Percentiles rank a stretch among this genome's conserved stretches.
These are phyloP conservation scores for Cheilosia pagana DNA, from an alignment of 2,888 invertebrate genomes.

Conservation along the genomic window DNA sequence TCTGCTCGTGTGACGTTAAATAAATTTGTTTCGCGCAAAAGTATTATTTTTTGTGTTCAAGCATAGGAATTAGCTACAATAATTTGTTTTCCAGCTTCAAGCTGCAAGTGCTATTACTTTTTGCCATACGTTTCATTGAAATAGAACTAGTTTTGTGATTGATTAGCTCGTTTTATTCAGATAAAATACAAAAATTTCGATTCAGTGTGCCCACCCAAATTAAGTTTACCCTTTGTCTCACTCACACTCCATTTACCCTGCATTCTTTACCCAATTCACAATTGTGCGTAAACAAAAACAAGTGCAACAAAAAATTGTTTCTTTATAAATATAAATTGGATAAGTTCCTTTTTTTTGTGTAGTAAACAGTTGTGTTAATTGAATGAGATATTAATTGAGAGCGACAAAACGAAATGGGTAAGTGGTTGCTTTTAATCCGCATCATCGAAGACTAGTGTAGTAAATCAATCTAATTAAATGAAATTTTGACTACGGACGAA, in stretches of 20 bases:
- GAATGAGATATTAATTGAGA: conserved; percentile 51
- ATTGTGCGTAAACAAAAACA: conserved; percentile 73
- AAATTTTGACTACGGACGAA: conserved; percentile 53
- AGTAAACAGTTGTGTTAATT: conserved; percentile 16
- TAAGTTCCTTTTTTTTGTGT: conserved; percentile 5
- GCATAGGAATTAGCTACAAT: conserved; percentile 12
- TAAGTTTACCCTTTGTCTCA: conserved; percentile 62
- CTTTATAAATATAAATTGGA: conserved; percentile 1
- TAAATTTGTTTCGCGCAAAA: conserved; percentile 59
- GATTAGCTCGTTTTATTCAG: not conserved
- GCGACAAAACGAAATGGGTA: conserved; percentile 54
- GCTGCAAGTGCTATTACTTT: not conserved
- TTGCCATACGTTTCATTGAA: not conserved
- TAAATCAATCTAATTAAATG: conserved; percentile 47
- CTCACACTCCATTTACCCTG: conserved; percentile 48
- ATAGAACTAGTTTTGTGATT: conserved; percentile 6
- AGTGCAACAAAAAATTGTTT: conserved; percentile 56
- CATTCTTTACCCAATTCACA: conserved; percentile 49
- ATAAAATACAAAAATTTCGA: conserved; percentile 2
- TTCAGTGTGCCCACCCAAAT: conserved; percentile 59
- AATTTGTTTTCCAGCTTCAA: not conserved
- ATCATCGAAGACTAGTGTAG: conserved; percentile 31
- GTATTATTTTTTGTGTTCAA: conserved; percentile 32
- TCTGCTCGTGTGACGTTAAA: not conserved
- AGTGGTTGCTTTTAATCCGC: conserved; percentile 42